These are phyloP conservation scores for Nixonia krombeini DNA, from an alignment of 1,140 invertebrate genomes.

Conservation along the genomic window DNA sequence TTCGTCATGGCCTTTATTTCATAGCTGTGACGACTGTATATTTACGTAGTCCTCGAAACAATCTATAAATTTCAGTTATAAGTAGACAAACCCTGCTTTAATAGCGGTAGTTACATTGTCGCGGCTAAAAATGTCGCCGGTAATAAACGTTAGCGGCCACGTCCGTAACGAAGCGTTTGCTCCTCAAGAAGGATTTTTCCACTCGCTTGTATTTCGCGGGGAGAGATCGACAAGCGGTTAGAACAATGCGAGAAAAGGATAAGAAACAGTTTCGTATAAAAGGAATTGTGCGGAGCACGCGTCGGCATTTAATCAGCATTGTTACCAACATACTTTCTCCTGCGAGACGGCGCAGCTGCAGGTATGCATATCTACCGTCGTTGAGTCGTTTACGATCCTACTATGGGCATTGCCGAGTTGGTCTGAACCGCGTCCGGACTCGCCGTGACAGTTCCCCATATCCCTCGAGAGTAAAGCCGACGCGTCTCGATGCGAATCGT, in stretches of 20 bases:
- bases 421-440: slow-evolving; percentile 16
- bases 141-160: too few relatives aligned
- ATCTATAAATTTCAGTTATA: too few relatives aligned
- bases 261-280: slow-evolving; percentile 4
- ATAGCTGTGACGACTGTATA: too few relatives aligned
- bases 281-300: slow-evolving; percentile 4
- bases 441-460: slow-evolving; percentile 22
- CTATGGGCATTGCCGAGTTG: slow-evolving; percentile 46
- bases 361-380: slow-evolving; percentile 15
- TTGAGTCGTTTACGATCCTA: slow-evolving; percentile 7
- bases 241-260: neutral
- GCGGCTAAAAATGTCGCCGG: too few relatives aligned
- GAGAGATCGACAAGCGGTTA: too few relatives aligned
- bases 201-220: too few relatives aligned
- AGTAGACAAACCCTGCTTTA: too few relatives aligned
- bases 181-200: too few relatives aligned
- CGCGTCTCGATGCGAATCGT: slow-evolving; percentile 16
- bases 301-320: slow-evolving; percentile 50
- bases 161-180: too few relatives aligned
- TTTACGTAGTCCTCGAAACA: too few relatives aligned
- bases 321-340: slow-evolving; percentile 44
- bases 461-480: slow-evolving; percentile 1
- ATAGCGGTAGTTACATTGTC: too few relatives aligned
- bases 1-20: too few relatives aligned
- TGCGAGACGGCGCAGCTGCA: neutral